Base-by-base conservation (phyloP, 2,797 vertebrate genomes). In the Thalassophryne amazonica region DNA sequence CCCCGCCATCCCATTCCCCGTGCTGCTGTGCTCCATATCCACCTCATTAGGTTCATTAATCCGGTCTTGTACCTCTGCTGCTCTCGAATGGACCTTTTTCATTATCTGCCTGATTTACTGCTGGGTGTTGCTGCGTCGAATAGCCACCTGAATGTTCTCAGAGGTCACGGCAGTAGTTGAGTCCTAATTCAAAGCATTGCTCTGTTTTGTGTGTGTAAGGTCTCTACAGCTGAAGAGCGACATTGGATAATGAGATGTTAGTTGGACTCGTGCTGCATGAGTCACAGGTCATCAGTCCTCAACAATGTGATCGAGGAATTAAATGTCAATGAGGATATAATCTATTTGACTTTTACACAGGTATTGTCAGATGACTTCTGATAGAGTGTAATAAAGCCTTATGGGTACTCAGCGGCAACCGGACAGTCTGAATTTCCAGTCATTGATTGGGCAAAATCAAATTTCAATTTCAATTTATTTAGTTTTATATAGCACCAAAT, bases 321-420 rank as follows among this genome's bases (percentile, higher is more conserved):
- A 74, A 78, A 80, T 73, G 76, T 78, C 68, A 81, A 62, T 60
- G 64, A 67, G 23, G 42, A 18, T 76, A 77, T 74, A 65, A 76
- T 69, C 34, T 25, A 31, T 56, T 12, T 10, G 43, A 59, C n/a
- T 56, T 67, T 14, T 27, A 45, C 42, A 7, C 13, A 57, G 45
- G 52, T 54, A 71, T 39, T 23, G 29, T 39, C 30, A 47, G 52
- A 57, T 53, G 62, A 74, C 74, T 65, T 81, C 41, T 6, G 4
- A 2, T 15, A 0, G n/a, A 29, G 34, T 20, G 15, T 64, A 67
- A 64, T 57, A 43, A 60, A 54, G 68, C 58, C 67, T 59, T 48
- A 37, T 66, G 50, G n/a, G 58, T 34, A 12, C 47, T 69, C 25
- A 0, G 27, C n/a, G n/a, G n/a, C n/a, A n/a, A n/a, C n/a, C n/a